Base-by-base conservation (phyloP, 1,140 invertebrate species). In the Nilaparvata lugens region DNA sequence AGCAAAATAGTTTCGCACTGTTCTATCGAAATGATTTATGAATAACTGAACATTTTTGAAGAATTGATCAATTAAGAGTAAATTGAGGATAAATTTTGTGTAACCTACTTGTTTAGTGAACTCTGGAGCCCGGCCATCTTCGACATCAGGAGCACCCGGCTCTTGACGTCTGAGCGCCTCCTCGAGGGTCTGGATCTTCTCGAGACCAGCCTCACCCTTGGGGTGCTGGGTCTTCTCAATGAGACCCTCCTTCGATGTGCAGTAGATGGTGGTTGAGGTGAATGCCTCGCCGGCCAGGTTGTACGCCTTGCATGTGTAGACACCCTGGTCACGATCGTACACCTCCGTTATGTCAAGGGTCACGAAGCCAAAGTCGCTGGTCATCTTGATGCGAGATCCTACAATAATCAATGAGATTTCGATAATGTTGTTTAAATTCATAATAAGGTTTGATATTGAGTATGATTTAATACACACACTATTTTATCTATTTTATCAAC, bases 281-380 rank as follows among this genome's bases (percentile, higher is more conserved):
- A 93, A 95, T 1, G 92, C 91, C 78, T 95, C 92, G 9, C 93
- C 93, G 60, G 81, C 79, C 71, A 85, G 87, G 65, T 94, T 94
- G 63, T 80, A 89, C 14, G 89, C 90, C 68, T 93, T 91, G 73
- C 88, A 91, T 4, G 92, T 95, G 70, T 95, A 95, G 64, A 95
- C 88, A 63, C 96, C 96, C 70, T 92, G 90, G 74, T 99, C 97
- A 66, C 93, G 83, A 64, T 93, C 87, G 72, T 95, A 91, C 0
- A 92, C 84, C 71, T 95, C 91, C 48, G 83, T 89, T 43, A 95
- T 74, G 72, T 95, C 91, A 51, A 97, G 75, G 5, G 90, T 93
- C 1, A 95, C 91, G 71, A 92, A 94, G 59, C 94, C 93, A 72
- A 97, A 96, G 66, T 97, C 93, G 71, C 82, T 91, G 0, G 87